Percentiles rank a stretch among this genome's conserved stretches.
phyloP scores from a whole-genome alignment of 2,888 invertebrate genomes.

The Bombylius major region DNA sequence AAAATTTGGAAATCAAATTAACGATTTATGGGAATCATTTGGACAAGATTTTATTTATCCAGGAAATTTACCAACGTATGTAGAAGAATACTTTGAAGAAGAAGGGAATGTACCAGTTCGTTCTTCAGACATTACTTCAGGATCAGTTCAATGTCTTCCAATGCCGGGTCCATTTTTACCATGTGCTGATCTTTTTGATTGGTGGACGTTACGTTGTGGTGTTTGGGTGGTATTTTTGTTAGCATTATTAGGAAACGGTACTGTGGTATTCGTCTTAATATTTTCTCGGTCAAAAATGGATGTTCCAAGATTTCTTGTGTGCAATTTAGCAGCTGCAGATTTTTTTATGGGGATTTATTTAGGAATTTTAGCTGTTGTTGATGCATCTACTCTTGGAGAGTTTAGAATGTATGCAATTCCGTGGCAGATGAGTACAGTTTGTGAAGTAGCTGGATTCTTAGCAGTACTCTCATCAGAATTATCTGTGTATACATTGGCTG shows the following conservation, averaged over 20 bases:
- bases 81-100: conserved; percentile 61
- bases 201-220: conserved; percentile 94
- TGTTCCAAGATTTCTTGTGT: conserved; percentile 90
- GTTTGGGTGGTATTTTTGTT: conserved; percentile 95
- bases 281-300: conserved; percentile 89
- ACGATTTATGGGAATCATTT: conserved; percentile 56
- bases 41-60: conserved; percentile 57
- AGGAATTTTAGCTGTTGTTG: conserved; percentile 87
- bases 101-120: conserved; percentile 31
- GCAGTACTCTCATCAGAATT: conserved; percentile 89
- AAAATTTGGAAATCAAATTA: conserved; percentile 56
- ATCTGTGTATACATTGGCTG: conserved; percentile 89
- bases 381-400: conserved; percentile 89
- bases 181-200: conserved; percentile 90
- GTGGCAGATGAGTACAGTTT: conserved; percentile 93
- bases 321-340: conserved; percentile 92
- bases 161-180: conserved; percentile 88
- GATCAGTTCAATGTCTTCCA: conserved; percentile 57
- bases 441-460: conserved; percentile 87
- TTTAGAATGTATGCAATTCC: conserved; percentile 93
- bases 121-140: conserved; percentile 26
- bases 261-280: conserved; percentile 85
- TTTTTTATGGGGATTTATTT: conserved; percentile 95
- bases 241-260: conserved; percentile 91
- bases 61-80: conserved; percentile 53